phyloP scores from a whole-genome alignment of 2,113 vertebrate genomes.

The Callionymus lyra region DNA sequence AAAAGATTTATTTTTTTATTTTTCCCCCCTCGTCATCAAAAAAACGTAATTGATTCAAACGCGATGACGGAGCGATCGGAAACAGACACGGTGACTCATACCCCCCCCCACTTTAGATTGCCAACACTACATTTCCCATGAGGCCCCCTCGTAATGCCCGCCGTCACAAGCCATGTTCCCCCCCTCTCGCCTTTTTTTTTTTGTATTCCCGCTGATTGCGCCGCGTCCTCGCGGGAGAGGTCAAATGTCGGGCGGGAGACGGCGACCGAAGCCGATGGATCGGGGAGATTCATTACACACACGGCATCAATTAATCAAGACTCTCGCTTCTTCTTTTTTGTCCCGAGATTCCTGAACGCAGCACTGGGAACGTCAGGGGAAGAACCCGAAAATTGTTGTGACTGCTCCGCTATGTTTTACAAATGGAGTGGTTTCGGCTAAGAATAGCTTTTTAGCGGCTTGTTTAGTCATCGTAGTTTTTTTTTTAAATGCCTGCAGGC shows the following conservation, averaged over 20 bases:
- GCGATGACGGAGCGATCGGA: slow-evolving; percentile 36
- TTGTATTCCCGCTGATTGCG: slow-evolving; percentile 47
- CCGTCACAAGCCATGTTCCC: slow-evolving; percentile 60
- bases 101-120: slow-evolving; percentile 47
- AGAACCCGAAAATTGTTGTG: too few species aligned
- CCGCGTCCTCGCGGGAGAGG: slow-evolving; percentile 39
- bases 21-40: slow-evolving; percentile 16
- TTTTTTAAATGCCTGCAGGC: too few species aligned
- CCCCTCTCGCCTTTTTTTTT: slow-evolving; percentile 51
- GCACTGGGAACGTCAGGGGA: too few species aligned
- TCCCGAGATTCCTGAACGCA: too few species aligned
- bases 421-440: too few species aligned
- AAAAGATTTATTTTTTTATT: slow-evolving; percentile 31
- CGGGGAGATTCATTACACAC: slow-evolving; percentile 7
- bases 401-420: too few species aligned
- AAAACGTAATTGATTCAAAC: slow-evolving; percentile 20
- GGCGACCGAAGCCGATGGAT: slow-evolving; percentile 19
- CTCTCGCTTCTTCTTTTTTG: too few species aligned
- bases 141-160: slow-evolving; percentile 55
- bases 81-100: slow-evolving; percentile 65
- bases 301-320: slow-evolving; percentile 11
- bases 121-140: slow-evolving; percentile 68
- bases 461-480: too few species aligned
- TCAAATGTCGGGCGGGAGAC: slow-evolving; percentile 40
- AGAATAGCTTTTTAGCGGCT: too few species aligned